Base-by-base conservation (phyloP, 2,113 vertebrate genomes). In the Tetrao urogallus region DNA sequence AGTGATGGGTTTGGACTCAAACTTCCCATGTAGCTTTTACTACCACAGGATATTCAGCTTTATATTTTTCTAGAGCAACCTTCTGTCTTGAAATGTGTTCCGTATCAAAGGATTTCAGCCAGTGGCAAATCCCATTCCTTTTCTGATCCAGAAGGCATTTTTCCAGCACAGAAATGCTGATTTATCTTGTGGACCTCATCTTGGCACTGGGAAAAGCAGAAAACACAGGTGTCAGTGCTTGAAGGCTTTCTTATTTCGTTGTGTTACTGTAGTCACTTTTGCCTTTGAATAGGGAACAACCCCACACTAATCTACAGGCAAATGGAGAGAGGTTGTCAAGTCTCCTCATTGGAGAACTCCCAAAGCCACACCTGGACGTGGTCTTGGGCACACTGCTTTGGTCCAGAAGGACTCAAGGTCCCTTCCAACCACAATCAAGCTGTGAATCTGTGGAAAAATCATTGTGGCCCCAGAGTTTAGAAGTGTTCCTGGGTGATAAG, bases 221-320 rank as follows among this genome's bases (percentile, higher is more conserved):
- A 87, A 24, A 7, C 17, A 32, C 2, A 47, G 32, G 47, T 52
- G 50, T 58, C 58, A 45, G 0, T 24, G 27, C 54, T 82, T 52
- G 36, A 71, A 65, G 42, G 42, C 60, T 28, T 4, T 69, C 60
- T 67, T 61, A 13, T 17, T 65, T 43, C 30, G 57, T 71, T 28
- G 11, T n/a, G 2, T n/a, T 71, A 28, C 20, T 43, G 32, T 25
- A 6, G 32, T 50, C 30, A 27, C 21, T 43, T 45, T 28, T 12
- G n/a, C 45, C 83, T 71, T 52, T 38, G 52, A 40, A 60, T 11
- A 38, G 13, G 20, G 25, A 63, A 36, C 1, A 3, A 40, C 32
- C 14, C 27, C 64, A 14, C 0, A 1, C 34, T 8, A 4, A n/a
- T n/a, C 18, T n/a, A 36, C 22, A 50, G 40, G 7, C 10, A 61